Conservation (phyloP, 2,888 invertebrate species). For the Asteroscopus sphinx region DNA sequence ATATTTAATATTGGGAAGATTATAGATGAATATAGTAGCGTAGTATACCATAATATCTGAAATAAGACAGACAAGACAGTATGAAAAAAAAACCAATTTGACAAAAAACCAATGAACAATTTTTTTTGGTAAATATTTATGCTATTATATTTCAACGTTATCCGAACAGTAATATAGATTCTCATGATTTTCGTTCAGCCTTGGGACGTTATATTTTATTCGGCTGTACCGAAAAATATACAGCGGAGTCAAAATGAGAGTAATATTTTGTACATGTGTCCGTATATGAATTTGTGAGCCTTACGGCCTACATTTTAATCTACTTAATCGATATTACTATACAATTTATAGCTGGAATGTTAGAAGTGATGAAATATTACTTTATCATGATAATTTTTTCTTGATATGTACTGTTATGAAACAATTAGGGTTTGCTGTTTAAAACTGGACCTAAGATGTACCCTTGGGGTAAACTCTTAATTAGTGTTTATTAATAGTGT, state of each 20-base stretch:
- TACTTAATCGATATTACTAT: constrained; percentile 3
- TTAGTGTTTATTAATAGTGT: constrained; percentile 1
- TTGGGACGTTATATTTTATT: constrained; percentile 45
- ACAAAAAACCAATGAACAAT: constrained; percentile 21
- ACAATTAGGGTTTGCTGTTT: not conserved
- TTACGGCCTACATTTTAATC: constrained; percentile 7
- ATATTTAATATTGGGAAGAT: too few relatives aligned
- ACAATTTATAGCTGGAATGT: not conserved
- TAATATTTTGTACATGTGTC: constrained; percentile 33
- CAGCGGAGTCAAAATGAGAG: constrained; percentile 40
- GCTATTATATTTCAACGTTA: constrained; percentile 25
- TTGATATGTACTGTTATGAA: not conserved
- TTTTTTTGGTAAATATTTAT: constrained; percentile 35
- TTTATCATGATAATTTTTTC: not conserved
- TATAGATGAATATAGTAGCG: too few relatives aligned
- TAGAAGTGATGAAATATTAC: too few relatives aligned
- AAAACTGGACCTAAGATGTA: constrained; percentile 17
- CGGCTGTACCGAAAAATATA: constrained; percentile 26
- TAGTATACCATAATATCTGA: not conserved
- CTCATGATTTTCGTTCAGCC: constrained; percentile 37
- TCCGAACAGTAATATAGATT: constrained; percentile 43
- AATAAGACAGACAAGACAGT: not conserved
- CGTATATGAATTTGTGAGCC: constrained; percentile 19
- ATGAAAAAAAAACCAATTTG: too few relatives aligned
- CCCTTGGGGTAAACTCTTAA: constrained; percentile 6